Percentiles rank a stretch among this genome's conserved stretches.
Evolutionary conservation across 2,113 vertebrate genomes (phyloP).

Genomic region (Pleuronectes platessa): DNA sequence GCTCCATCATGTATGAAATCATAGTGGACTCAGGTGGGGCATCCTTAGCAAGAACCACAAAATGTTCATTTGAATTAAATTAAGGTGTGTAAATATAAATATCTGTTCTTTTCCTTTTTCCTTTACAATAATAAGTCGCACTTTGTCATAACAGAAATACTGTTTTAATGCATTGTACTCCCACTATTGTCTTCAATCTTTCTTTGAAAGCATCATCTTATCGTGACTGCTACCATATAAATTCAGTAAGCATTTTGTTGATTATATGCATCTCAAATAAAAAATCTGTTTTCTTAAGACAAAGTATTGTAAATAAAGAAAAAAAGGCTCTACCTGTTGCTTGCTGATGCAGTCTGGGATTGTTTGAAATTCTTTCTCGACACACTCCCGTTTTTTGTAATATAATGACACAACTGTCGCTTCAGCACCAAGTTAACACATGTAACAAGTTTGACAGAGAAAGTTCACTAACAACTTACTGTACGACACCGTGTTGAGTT

Average conservation of each 20-base stretch:
- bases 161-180: conserved; percentile 76
- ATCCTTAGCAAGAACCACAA: conserved; percentile 66
- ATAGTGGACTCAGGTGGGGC: conserved; percentile 44
- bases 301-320: conserved; percentile 83
- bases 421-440: neutral
- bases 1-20: conserved; percentile 33
- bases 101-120: conserved; percentile 62
- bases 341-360: conserved; percentile 57
- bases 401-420: conserved; percentile 6
- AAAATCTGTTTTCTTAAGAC: conserved; percentile 71
- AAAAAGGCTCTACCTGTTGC: conserved; percentile 66
- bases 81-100: conserved; percentile 83
- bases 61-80: conserved; percentile 79
- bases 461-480: neutral
- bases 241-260: conserved; percentile 71
- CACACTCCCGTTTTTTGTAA: conserved; percentile 23
- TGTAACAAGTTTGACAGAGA: neutral
- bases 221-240: conserved; percentile 61
- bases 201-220: conserved; percentile 61
- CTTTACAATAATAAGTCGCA: conserved; percentile 83
- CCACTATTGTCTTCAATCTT: conserved; percentile 61
- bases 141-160: conserved; percentile 82
- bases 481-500: neutral
- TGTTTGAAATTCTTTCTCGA: conserved; percentile 21
- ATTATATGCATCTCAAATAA: conserved; percentile 74